Percentiles rank a stretch among this genome's conserved stretches.
phyloP scores from a whole-genome alignment of 1,140 invertebrate genomes.

The Luehdorfia chinensis region DNA sequence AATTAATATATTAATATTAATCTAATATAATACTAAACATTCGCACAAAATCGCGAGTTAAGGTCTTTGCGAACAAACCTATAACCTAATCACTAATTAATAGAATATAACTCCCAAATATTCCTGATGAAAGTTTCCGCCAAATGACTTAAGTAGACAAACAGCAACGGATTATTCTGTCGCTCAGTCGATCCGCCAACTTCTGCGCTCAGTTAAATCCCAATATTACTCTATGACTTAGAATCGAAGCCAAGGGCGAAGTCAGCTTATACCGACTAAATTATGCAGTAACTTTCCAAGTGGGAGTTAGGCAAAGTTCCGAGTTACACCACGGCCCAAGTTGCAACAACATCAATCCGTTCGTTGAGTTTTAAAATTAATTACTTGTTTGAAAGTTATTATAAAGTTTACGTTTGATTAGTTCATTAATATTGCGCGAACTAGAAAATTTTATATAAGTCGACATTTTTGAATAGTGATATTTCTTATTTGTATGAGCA shows the following conservation, averaged over 20 bases:
- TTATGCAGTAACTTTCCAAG: constrained; percentile 16
- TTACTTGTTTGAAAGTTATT: background rate
- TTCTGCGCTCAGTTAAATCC: background rate
- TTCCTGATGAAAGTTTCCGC: too few species aligned
- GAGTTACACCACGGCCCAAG: background rate
- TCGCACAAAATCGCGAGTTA: too few species aligned
- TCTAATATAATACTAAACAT: too few species aligned
- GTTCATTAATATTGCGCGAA: too few species aligned
- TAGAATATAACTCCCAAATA: too few species aligned
- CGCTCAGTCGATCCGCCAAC: constrained; percentile 8
- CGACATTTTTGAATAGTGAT: too few species aligned
- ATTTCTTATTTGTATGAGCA: too few species aligned
- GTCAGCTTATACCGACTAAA: constrained; percentile 13
- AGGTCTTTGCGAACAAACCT: too few species aligned
- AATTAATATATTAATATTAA: too few species aligned
- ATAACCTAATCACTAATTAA: too few species aligned
- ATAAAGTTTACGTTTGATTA: too few species aligned
- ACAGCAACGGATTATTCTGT: constrained; percentile 12
- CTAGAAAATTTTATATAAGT: too few species aligned
- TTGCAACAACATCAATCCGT: background rate
- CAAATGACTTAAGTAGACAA: constrained; percentile 9
- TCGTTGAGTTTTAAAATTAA: background rate
- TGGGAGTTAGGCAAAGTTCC: constrained; percentile 8
- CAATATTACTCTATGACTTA: constrained; percentile 9
- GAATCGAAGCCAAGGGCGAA: constrained; percentile 17